Base-by-base conservation (phyloP, 1,140 invertebrate genomes). In the Diorhabda elongata region DNA sequence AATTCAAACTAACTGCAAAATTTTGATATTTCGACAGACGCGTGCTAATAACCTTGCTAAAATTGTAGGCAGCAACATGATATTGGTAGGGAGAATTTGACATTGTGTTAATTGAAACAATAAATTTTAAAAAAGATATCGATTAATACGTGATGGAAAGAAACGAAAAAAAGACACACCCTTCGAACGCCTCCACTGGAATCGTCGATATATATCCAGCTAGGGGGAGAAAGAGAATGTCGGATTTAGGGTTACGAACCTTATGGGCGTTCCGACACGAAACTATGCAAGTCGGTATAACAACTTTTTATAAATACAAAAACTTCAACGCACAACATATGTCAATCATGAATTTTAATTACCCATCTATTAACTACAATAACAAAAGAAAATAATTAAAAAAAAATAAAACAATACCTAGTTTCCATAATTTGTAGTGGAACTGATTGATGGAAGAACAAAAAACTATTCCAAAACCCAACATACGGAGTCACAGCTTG, bases 401-500 rank as follows among this genome's bases (percentile, higher is more conserved):
- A 9, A 41, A 63, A 68, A 58, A 52, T 63, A 44, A 9, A 56
- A 43, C 45, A 44, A 66, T 75, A 77, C 75, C 75, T 77, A 72
- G 75, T 77, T 72, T 77, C 75, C 75, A 77, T 77, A 71, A 68
- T 75, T 52, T 71, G 75, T 61, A 69, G 70, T 57, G 70, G 63
- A 52, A 58, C 44, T 9, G 71, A 69, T 41, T 67, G 74, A 62
- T 75, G 74, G 67, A 75, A 74, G 68, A 74, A 73, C 65, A 72
- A 74, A 71, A 75, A 64, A 74, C 73, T 76, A 72, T 73, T 78
- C 76, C 76, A 78, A 74, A 75, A 75, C 73, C 74, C 76, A 75
- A 78, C 76, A 78, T 78, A 75, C 76, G 76, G 76, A 74, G 75
- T 70, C 59, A 74, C 67, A 68, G 72, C 67, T 71, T 75, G 75